phyloP scores from a whole-genome alignment of 2,113 vertebrate species.

The Tauraco erythrolophus region DNA sequence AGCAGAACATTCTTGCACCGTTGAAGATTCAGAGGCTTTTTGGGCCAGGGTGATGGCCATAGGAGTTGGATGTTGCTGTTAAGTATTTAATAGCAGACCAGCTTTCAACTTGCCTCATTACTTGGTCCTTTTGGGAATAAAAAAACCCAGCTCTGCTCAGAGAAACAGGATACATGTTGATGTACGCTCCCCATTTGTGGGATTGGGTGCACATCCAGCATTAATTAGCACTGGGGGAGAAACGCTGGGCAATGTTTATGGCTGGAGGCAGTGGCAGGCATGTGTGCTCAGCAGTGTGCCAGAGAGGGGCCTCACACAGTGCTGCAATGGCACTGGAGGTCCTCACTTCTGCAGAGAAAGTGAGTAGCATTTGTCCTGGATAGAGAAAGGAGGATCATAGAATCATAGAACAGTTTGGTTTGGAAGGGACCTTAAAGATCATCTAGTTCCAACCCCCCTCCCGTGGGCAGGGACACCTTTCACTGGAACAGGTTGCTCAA shows the following conservation, averaged over 20 bases:
- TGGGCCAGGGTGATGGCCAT: fast-evolving
- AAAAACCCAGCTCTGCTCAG: neutral
- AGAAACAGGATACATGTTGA: neutral
- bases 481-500: no score
- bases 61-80: neutral
- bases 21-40: neutral
- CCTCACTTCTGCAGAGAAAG: neutral
- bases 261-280: fast-evolving
- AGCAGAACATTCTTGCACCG: fast-evolving
- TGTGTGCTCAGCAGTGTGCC: neutral
- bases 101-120: neutral
- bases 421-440: no score
- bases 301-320: fast-evolving
- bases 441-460: no score
- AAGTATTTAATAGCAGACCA: neutral
- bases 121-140: neutral
- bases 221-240: neutral
- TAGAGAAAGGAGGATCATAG: neutral
- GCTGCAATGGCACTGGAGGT: fast-evolving
- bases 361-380: neutral
- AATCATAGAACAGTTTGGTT: no score
- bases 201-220: neutral
- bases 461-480: no score
- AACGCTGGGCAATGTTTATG: fast-evolving
- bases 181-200: fast-evolving